phyloP scores from a whole-genome alignment of 2,113 vertebrate species.

The Pterocles orientalis region DNA sequence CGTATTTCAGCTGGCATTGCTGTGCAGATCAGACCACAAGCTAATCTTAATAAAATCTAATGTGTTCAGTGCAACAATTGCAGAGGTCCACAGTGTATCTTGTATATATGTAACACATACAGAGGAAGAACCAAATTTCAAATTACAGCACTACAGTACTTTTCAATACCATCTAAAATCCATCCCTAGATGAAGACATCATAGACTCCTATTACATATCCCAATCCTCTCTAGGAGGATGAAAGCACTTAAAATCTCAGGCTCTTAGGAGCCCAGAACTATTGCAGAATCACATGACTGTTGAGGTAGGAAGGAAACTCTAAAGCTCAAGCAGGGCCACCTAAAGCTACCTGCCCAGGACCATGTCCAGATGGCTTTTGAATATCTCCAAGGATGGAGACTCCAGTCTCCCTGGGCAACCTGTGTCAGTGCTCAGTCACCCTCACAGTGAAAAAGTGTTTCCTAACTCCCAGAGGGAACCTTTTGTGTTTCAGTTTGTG shows the following conservation, averaged over 20 bases:
- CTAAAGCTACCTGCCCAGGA: background rate
- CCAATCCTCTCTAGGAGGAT: background rate
- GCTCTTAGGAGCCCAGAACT: background rate
- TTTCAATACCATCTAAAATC: background rate
- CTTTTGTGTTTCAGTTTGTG: background rate
- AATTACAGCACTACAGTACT: background rate
- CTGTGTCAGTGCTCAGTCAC: too few relatives aligned
- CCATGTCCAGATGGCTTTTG: too few relatives aligned
- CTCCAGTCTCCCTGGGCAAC: too few relatives aligned
- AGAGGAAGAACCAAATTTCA: background rate
- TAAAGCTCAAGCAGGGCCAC: background rate
- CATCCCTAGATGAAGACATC: background rate
- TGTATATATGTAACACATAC: background rate
- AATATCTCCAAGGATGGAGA: too few relatives aligned
- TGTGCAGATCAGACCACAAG: background rate
- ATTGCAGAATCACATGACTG: background rate
- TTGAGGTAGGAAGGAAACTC: background rate
- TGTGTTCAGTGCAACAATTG: background rate
- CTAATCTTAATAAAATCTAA: background rate
- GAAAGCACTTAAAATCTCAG: background rate
- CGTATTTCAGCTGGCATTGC: background rate
- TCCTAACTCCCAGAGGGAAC: too few relatives aligned
- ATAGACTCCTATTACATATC: background rate
- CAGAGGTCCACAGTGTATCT: background rate
- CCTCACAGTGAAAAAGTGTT: too few relatives aligned